A percentile compares a stretch with the other conserved stretches of the same genome.
These are phyloP conservation scores for Gymnothorax javanicus DNA, from an alignment of 2,797 vertebrate genomes.

Conservation along the genomic window DNA sequence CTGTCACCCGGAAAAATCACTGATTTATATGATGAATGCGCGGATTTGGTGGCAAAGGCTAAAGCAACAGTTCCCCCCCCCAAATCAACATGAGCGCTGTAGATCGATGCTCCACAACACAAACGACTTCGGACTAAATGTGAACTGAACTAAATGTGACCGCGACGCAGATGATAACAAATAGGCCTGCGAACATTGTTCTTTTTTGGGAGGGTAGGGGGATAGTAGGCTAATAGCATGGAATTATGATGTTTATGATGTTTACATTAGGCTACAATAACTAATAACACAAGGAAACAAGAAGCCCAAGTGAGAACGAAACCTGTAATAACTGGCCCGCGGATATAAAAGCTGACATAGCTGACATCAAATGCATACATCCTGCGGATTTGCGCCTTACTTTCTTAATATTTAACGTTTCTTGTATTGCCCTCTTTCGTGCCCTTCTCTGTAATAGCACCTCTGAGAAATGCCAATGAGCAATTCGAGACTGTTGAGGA, in stretches of 20 bases:
- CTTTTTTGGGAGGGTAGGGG: background rate
- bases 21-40: background rate
- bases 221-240: background rate
- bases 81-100: background rate
- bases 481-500: conserved; percentile 26
- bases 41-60: background rate
- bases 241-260: background rate
- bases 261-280: background rate
- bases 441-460: conserved; percentile 32
- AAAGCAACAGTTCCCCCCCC: conserved; percentile 28
- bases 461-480: conserved; percentile 32
- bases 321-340: background rate
- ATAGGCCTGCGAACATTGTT: too few species aligned
- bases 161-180: background rate
- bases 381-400: background rate
- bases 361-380: background rate
- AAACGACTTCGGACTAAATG: background rate
- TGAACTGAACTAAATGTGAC: background rate
- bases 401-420: conserved; percentile 17
- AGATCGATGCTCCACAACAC: background rate
- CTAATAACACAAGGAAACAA: background rate
- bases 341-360: background rate
- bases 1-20: conserved; percentile 10
- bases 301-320: background rate
- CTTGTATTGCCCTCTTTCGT: conserved; percentile 25